phyloP scores from a whole-genome alignment of 2,888 invertebrate genomes.

The Pseudococcus jackbeardsleyi region DNA sequence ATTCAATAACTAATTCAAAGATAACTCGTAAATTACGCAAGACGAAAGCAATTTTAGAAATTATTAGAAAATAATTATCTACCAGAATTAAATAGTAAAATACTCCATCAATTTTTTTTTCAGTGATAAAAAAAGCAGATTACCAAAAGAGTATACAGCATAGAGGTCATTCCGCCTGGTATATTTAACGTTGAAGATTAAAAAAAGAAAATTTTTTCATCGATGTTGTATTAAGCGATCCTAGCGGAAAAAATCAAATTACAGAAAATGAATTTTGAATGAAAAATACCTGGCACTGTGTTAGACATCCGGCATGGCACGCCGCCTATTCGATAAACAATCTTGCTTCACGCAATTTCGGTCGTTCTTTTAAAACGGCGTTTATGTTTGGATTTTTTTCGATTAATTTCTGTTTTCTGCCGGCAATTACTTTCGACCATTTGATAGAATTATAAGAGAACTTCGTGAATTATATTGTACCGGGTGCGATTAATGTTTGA shows the following conservation, averaged over 20 bases:
- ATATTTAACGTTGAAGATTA: background rate
- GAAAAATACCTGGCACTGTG: background rate
- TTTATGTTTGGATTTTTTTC: conserved; percentile 22
- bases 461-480: background rate
- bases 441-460: background rate
- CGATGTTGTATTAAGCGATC: background rate
- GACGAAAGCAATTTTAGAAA: background rate
- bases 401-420: background rate
- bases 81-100: background rate
- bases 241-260: background rate
- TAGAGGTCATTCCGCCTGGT: background rate
- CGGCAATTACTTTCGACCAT: background rate
- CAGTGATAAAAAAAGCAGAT: background rate
- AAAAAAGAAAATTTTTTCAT: background rate
- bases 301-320: background rate
- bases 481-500: background rate
- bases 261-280: background rate
- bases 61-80: background rate
- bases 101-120: background rate
- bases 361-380: background rate
- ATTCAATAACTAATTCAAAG: background rate
- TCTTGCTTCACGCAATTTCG: background rate
- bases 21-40: background rate
- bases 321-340: conserved; percentile 30
- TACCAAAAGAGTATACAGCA: background rate